Base-by-base conservation (phyloP, 2,113 vertebrate genomes). In the Leptosomus discolor region DNA sequence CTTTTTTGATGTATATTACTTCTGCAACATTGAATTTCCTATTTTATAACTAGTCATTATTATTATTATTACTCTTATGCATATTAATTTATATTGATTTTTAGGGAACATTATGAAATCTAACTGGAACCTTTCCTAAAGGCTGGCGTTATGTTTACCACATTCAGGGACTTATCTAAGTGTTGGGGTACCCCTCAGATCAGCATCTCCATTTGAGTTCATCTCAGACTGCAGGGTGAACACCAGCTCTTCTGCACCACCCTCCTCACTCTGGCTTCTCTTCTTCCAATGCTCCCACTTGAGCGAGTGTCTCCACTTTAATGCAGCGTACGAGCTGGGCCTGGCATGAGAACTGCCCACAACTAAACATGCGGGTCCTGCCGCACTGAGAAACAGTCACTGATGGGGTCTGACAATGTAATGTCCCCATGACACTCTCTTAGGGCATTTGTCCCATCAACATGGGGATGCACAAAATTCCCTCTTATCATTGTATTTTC, bases 81-180 rank as follows among this genome's bases (percentile, higher is more conserved):
- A 24, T 68, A 57, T 76, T 70, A 41, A 54, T 41, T 76, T 71
- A 20, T 29, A 18, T 32, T 68, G 9, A 46, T 73, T 81, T 89
- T 65, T 39, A 30, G 16, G 20, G 10, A 63, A 68, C 27, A 46
- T n/a, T 8, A 11, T 80, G 8, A 86, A 88, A 91, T 37, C 46
- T 90, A 9, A 8, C 37, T 74, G 22, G 46, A 87, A 64, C 15
- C 5, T 73, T 27, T 37, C 50, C 54, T 64, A 73, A 79, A 92
- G 9, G 14, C 8, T 60, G 6, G 11, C 45, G 27, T 43, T 34
- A 34, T 0, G 0, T 79, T 78, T 64, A 27, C 9, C 5, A 4
- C 14, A 22, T 64, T 64, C 57, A 65, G 23, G 11, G 14, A 18
- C 58, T 79, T 45, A 36, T 4, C 14, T 60, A 9, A 22, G 15